A percentile compares a stretch with the other conserved stretches of the same genome.
These are phyloP conservation scores for Todus mexicanus DNA, from an alignment of 2,797 vertebrate species.

Conservation along the genomic window DNA sequence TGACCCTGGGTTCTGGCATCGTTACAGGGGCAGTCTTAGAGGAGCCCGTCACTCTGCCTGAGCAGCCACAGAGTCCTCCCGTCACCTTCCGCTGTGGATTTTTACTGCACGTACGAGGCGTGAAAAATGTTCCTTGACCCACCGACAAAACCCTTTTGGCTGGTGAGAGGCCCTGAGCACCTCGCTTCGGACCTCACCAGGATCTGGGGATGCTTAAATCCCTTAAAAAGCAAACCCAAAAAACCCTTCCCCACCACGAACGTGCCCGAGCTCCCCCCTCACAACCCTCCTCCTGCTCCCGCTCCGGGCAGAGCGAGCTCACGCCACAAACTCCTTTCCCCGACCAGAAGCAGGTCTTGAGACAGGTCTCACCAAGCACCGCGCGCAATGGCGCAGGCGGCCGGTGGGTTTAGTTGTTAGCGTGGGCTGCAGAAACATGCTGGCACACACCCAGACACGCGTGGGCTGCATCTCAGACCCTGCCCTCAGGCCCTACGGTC, in stretches of 20 bases:
- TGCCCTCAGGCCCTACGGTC: too few species aligned
- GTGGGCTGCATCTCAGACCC: background rate
- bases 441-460: background rate
- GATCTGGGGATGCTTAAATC: background rate
- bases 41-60: fast-evolving
- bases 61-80: fast-evolving
- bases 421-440: background rate
- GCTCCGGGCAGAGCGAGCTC: background rate
- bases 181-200: background rate
- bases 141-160: background rate
- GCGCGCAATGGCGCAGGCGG: fast-evolving
- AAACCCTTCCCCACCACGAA: too few species aligned
- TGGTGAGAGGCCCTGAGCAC: background rate
- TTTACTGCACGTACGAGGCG: fast-evolving
- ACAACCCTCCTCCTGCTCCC: background rate
- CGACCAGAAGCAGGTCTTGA: fast-evolving
- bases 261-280: fast-evolving
- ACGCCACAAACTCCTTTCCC: background rate
- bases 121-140: background rate
- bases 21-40: fast-evolving
- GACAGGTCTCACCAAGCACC: background rate
- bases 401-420: background rate
- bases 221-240: background rate
- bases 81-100: too few species aligned
- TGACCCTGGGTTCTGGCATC: background rate